These are phyloP conservation scores for Buphagus erythrorhynchus DNA, from an alignment of 2,797 vertebrate genomes.

Conservation along the genomic window DNA sequence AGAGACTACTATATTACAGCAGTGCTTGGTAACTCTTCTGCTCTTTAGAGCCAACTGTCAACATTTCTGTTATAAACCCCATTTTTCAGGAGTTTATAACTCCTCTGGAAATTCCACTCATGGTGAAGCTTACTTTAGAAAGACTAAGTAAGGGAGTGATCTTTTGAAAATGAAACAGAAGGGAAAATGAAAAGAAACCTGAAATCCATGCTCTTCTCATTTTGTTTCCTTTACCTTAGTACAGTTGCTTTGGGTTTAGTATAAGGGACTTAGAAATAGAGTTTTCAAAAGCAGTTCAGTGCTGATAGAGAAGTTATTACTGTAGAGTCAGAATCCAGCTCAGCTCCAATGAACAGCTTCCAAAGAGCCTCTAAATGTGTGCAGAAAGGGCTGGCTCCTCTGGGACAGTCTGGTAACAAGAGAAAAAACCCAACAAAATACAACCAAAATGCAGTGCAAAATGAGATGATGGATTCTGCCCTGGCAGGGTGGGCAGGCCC, in stretches of 20 bases:
- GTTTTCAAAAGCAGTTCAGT: not conserved
- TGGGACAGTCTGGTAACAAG: not conserved
- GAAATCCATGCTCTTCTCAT: not conserved
- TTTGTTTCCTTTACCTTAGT: not conserved
- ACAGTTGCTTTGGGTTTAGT: not conserved
- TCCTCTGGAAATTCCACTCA: not conserved
- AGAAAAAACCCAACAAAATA: not conserved
- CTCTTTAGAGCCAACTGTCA: constrained; percentile 26
- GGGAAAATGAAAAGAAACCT: not conserved
- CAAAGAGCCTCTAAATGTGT: not conserved
- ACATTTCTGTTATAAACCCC: constrained; percentile 52
- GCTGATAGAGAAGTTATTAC: not conserved
- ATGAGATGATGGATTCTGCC: not conserved
- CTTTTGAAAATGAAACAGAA: not conserved
- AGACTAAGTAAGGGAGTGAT: not conserved
- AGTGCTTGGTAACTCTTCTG: not conserved
- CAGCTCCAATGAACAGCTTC: not conserved
- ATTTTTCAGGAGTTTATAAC: constrained; percentile 57
- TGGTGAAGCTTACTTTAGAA: constrained; percentile 7
- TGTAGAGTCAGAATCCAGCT: not conserved
- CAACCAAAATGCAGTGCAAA: not conserved
- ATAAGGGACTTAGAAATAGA: not conserved
- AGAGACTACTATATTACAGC: constrained; percentile 12
- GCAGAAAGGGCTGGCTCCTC: not conserved
- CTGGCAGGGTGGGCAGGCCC: not conserved